Base-by-base conservation (phyloP, 37 sponge, comb jelly and placozoan species). In the Aphrocallistes beatrix region DNA sequence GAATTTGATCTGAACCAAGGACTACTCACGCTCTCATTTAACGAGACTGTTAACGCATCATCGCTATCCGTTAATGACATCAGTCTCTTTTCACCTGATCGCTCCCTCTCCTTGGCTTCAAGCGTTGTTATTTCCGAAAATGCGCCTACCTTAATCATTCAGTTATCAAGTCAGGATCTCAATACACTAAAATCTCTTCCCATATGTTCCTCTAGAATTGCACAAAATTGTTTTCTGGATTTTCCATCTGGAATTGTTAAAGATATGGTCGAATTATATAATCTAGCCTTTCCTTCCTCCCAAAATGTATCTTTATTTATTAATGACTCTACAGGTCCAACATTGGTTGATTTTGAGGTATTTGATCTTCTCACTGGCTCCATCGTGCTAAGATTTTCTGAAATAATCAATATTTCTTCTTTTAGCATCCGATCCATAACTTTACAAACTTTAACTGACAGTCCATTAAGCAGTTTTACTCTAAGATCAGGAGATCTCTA, bases 31-130 rank as follows among this genome's bases (percentile, higher is more conserved):
- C 50, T 95, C 34, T 84, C 37, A 36, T 95, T 93, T 85, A 90
- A 90, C 90, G 93, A 93, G 85, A 95, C 96, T 38, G 88, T 95
- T 6, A 85, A 91, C 86, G 89, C 85, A 48, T 82, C 91, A 34
- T 81, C 96, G 0, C 82, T 95, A 1, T 39, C 40, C 36, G 34
- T 88, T 16, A 37, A 84, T n/a, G 25, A 60, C 0, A 50, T 95
- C 16, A 0, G 48, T 0, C 51, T 95, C 19, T 38, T 40, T 45
- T 42, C 83, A 10, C 38, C 45, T 1, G 42, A 82, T 36, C 48
- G 85, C 9, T 30, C 81, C 36, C 51, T 88, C 85, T 85, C 88
- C 9, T 84, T 95, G 1, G 90, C 85, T 21, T 51, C 86, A 39
- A 95, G 96, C 69, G 6, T 1, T 38, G 87, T 85, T 19, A 81